Conservation (phyloP, 2,888 invertebrate genomes). For the Willowsia nigromaculata region DNA sequence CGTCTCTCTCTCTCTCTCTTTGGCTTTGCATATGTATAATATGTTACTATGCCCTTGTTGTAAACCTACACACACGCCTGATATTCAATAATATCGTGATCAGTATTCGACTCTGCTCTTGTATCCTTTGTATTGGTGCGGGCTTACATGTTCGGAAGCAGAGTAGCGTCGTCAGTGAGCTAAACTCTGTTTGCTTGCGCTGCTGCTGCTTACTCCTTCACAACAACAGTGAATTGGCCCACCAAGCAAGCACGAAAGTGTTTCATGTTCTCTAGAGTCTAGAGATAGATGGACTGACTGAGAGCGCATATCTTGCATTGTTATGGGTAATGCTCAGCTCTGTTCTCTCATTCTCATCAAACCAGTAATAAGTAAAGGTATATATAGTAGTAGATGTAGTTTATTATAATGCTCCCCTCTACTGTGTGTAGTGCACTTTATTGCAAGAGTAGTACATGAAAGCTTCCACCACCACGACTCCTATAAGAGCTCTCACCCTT, state of each 20-base stretch:
- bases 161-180: background rate
- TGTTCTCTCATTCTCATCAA: background rate
- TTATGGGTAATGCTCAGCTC: background rate
- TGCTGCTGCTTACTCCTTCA: background rate
- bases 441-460: slow-evolving; percentile 36
- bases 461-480: slow-evolving; percentile 3
- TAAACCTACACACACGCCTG: background rate
- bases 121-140: background rate
- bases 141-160: background rate
- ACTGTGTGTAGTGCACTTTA: slow-evolving; percentile 23
- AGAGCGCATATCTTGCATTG: background rate
- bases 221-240: slow-evolving; percentile 37
- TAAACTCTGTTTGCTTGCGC: background rate
- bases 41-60: background rate
- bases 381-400: background rate
- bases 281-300: background rate
- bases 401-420: slow-evolving; percentile 33
- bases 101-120: slow-evolving; percentile 16
- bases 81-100: slow-evolving; percentile 8
- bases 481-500: slow-evolving; percentile 45
- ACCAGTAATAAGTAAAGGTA: too few species aligned
- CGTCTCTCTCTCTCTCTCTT: background rate
- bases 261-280: slow-evolving; percentile 1
- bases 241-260: slow-evolving; percentile 50
- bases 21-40: background rate